Percentiles rank a stretch among this genome's conserved stretches.
Evolutionary conservation across 2,797 vertebrate species (phyloP).

Genomic region (Delichon dasypus): DNA sequence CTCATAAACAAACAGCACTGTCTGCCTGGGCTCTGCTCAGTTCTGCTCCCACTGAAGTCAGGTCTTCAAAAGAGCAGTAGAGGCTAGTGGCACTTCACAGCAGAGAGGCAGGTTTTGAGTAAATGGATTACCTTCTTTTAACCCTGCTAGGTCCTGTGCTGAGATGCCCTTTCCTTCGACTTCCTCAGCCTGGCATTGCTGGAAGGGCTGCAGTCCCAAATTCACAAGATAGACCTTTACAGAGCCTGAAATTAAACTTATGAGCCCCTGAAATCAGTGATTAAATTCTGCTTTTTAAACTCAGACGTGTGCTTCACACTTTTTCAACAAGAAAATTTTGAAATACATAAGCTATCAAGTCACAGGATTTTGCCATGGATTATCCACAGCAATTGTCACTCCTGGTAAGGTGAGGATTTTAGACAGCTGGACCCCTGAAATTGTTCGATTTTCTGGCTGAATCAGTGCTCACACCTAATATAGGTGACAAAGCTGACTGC

Average conservation of each 20-base stretch:
- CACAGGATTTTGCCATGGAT: background rate
- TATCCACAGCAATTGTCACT: background rate
- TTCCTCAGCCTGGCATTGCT: fast-evolving
- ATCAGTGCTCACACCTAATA: background rate
- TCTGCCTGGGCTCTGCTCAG: background rate
- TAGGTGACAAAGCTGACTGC: background rate
- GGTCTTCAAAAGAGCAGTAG: background rate
- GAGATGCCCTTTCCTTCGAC: background rate
- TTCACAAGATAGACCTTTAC: background rate
- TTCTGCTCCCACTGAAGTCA: background rate
- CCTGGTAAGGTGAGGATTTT: background rate
- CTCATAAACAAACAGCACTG: constrained; percentile 52
- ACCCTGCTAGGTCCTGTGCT: background rate
- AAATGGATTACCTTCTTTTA: background rate
- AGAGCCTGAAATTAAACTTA: background rate
- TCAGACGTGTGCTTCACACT: background rate
- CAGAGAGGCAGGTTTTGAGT: background rate
- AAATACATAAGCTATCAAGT: background rate
- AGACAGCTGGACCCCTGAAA: background rate
- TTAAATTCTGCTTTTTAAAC: background rate
- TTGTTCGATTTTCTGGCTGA: background rate
- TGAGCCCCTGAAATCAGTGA: background rate
- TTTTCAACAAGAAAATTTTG: background rate
- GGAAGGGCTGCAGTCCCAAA: background rate
- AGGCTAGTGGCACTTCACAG: background rate